A percentile compares a stretch with the other conserved stretches of the same genome.
phyloP scores from a whole-genome alignment of 2,113 vertebrate species.

The Erythrocercus mccallii region DNA sequence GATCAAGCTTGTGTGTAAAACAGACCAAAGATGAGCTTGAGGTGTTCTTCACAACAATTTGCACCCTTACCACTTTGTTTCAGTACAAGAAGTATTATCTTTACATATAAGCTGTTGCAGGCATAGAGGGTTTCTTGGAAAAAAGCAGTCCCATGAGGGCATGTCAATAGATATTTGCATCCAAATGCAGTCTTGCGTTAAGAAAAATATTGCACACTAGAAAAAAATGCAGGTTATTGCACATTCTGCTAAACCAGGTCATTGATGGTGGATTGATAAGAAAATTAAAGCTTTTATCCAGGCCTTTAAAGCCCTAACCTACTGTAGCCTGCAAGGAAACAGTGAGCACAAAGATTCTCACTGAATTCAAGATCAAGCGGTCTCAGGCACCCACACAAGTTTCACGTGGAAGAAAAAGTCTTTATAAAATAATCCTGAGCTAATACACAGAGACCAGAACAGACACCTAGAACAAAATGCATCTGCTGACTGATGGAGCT shows the following conservation, averaged over 20 bases:
- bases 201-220: not conserved
- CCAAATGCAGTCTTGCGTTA: not conserved
- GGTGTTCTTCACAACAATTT: not conserved
- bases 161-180: not conserved
- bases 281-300: not conserved
- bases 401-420: not conserved
- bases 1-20: not conserved
- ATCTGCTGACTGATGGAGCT: not conserved
- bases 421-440: not conserved
- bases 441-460: not conserved
- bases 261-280: not conserved
- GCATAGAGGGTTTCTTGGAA: not conserved
- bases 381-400: not conserved
- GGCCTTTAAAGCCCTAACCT: not conserved
- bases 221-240: not conserved
- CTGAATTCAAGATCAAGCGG: not conserved
- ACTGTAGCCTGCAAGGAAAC: not conserved
- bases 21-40: accelerated
- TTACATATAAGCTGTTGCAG: not conserved
- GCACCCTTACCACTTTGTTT: not conserved
- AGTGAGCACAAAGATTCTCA: not conserved
- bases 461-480: not conserved
- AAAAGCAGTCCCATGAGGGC: not conserved
- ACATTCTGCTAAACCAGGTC: not conserved
- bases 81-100: not conserved